These are phyloP conservation scores for Cherax destructor DNA, from an alignment of 1,140 invertebrate species.

Conservation along the genomic window DNA sequence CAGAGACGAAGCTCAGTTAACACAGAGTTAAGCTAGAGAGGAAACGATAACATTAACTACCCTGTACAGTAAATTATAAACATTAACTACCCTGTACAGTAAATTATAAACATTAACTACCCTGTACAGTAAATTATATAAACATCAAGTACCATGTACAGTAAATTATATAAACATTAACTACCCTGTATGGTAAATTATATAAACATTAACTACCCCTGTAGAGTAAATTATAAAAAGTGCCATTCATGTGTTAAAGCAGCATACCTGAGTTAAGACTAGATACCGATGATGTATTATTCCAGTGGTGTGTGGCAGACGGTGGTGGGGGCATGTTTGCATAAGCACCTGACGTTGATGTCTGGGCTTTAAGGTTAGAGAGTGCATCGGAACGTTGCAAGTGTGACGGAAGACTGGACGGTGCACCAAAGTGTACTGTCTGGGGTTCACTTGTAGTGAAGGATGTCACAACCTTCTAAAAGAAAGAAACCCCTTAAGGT, in stretches of 20 bases:
- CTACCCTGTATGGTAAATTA: too few species aligned
- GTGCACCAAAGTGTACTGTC: slow-evolving; percentile 66
- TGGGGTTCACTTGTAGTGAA: slow-evolving; percentile 72
- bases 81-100: too few species aligned
- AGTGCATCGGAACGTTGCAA: slow-evolving; percentile 69
- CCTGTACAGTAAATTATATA: too few species aligned
- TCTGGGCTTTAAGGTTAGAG: slow-evolving; percentile 65
- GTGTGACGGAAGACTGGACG: slow-evolving; percentile 25
- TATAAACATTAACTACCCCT: too few species aligned
- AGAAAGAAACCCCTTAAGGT: not conserved
- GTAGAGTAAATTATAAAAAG: too few species aligned
- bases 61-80: too few species aligned
- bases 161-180: not conserved
- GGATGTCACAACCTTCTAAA: slow-evolving; percentile 67
- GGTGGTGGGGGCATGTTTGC: slow-evolving; percentile 57
- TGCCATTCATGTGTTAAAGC: too few species aligned
- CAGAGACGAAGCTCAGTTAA: too few species aligned
- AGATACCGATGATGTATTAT: slow-evolving; percentile 53
- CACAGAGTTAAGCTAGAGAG: too few species aligned
- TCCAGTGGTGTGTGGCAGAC: slow-evolving; percentile 61
- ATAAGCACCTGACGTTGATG: slow-evolving; percentile 14
- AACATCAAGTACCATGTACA: not conserved
- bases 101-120: too few species aligned
- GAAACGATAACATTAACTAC: not conserved
- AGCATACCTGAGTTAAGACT: slow-evolving; percentile 67